Evolutionary conservation across 2,113 vertebrate species (phyloP), one percentile per base, ranked within the genome.

Genomic region (Nibea albiflora): DNA sequence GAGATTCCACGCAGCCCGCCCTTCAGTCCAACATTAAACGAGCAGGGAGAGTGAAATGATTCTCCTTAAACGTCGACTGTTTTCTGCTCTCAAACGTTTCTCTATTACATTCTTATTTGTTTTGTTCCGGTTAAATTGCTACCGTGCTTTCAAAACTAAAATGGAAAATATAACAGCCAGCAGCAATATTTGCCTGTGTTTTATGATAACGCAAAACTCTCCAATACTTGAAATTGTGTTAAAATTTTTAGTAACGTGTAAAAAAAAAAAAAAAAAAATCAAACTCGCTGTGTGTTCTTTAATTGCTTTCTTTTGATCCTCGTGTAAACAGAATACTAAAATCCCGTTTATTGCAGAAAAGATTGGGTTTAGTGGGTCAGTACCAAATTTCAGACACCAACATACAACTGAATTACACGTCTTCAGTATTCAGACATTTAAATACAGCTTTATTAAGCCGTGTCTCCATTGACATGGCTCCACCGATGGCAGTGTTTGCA

Each of bases 21-120:
- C 11, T 78, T 76, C 61, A 58, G 28, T 76, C 57, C 1, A 50
- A 53, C 28, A 60, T 20, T 54, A 66, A 83, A 68, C 57, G 26
- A 77, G 63, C 26, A 11, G 44, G 44, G 17, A n/a, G 31, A 35
- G 46, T 49, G 56, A 79, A 73, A 78, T 79, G 16, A 26, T 24
- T 81, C 57, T 24, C 15, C 15, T 60, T 60, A 58, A 52, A 72
- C 20, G 68, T 28, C 20, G 42, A 16, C 24, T 52, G 54, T 19
- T 63, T 61, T 61, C 56, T 62, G 47, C 35, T 76, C 70, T 64
- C 47, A 42, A 57, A 39, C 10, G 2, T 75, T 65, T 24, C 47
- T 62, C 58, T 49, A 67, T 80, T 75, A 75, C 35, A 71, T 75
- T 46, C 80, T 79, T 61, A 47, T 79, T 79, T 60, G 26, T 83